Conservation (phyloP, 2,797 vertebrate species). For the Rhinella marina region DNA sequence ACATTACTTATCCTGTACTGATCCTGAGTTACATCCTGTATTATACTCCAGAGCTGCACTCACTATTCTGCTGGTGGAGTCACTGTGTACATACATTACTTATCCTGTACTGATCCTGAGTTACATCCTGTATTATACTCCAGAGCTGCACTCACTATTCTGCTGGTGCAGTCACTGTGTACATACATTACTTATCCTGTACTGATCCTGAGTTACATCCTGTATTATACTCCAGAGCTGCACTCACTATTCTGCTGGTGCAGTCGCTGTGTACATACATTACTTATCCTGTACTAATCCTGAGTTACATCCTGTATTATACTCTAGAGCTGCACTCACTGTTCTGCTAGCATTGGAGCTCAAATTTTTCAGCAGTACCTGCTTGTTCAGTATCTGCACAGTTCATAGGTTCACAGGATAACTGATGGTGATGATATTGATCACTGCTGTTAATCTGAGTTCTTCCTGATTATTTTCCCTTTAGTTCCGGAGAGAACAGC, state of each 20-base stretch:
- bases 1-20: background rate
- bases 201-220: background rate
- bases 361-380: no score
- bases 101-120: no score
- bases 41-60: background rate
- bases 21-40: background rate
- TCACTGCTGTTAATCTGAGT: no score
- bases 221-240: background rate
- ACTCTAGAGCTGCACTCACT: background rate
- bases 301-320: background rate
- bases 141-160: background rate
- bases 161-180: background rate
- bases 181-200: background rate
- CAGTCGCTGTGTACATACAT: background rate
- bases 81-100: no score
- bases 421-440: no score
- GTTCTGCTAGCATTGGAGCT: background rate
- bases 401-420: no score
- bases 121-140: background rate
- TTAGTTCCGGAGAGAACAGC: constrained; percentile 58
- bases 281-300: background rate
- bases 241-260: background rate
- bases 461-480: background rate
- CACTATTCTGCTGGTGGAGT: background rate
- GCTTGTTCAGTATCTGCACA: background rate